Base-by-base conservation (phyloP, 2,888 invertebrate genomes). In the Notodonta ziczac region DNA sequence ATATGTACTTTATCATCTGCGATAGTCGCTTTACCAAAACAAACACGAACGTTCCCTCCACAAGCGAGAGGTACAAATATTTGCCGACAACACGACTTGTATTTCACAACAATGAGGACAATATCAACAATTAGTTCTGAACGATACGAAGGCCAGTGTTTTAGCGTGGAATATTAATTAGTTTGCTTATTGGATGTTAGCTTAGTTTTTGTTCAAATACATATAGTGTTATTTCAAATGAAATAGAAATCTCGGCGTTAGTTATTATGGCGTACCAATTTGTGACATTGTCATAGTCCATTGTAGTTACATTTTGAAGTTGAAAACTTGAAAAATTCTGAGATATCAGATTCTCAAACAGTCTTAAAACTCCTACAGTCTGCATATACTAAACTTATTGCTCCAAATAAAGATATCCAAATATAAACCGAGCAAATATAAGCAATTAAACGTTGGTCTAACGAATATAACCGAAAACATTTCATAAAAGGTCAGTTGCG, bases 401-500 rank as follows among this genome's bases (percentile, higher is more conserved):
- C 40, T 40, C 44, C 44, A 46, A n/a, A 46, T 46, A n/a, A 46
- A n/a, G n/a, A 46, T 46, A 46, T n/a, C 46, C 13, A 46, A 46
- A 46, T 7, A 46, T n/a, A 0, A 4, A n/a, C 13, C 5, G 46
- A 2, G n/a, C n/a, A n/a, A n/a, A n/a, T n/a, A n/a, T n/a, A n/a
- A 4, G 2, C n/a, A 46, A n/a, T 46, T 46, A 46, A 46, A 46
- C n/a, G 39, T 13, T 39, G 54, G 39, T 51, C 42, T 56, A 42
- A 51, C 40, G 40, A 40, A 51, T 14, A 24, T 57, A 57, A 39
- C 60, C 13, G 42, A 44, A n/a, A 55, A 12, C 50, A 44, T 60
- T 57, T 52, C 52, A 46, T 59, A 54, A 66, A 66, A 72, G 72
- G 76, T 71, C 74, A 62, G 56, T 76, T 76, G 74, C 76, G 71